phyloP scores from a whole-genome alignment of 2,113 vertebrate species.

The Pygoscelis adeliae region DNA sequence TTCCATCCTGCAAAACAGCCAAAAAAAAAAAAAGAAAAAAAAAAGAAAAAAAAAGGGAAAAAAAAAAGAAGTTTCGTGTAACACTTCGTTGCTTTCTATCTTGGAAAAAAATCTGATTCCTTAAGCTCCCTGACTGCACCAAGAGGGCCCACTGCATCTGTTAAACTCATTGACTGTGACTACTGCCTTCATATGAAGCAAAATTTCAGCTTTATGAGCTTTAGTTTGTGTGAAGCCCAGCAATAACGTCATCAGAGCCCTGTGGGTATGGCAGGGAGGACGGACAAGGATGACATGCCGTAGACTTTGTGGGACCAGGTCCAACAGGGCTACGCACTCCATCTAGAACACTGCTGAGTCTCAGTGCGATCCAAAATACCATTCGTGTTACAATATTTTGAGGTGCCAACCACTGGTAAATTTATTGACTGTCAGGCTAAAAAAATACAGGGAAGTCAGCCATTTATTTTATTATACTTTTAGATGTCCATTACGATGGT shows the following conservation, averaged over 20 bases:
- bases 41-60: too few relatives aligned
- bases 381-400: conserved; percentile 9
- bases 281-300: not conserved
- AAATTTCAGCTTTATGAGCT: conserved; percentile 15
- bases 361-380: conserved; percentile 27
- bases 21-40: not conserved
- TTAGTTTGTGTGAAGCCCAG: conserved; percentile 14
- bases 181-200: not conserved
- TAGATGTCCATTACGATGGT: not conserved
- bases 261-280: not conserved
- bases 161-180: conserved; percentile 39
- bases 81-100: not conserved
- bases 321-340: not conserved
- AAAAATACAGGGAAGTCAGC: not conserved
- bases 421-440: conserved; percentile 48
- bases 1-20: not conserved
- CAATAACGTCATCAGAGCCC: conserved; percentile 16
- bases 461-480: conserved; percentile 34
- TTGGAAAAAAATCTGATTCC: conserved; percentile 1
- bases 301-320: not conserved
- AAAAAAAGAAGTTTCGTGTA: not conserved
- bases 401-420: conserved; percentile 17
- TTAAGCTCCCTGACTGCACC: not conserved
- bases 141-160: not conserved
- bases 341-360: conserved; percentile 11